Base-by-base conservation (phyloP, 2,113 vertebrate genomes). In the Fukomys damarensis region DNA sequence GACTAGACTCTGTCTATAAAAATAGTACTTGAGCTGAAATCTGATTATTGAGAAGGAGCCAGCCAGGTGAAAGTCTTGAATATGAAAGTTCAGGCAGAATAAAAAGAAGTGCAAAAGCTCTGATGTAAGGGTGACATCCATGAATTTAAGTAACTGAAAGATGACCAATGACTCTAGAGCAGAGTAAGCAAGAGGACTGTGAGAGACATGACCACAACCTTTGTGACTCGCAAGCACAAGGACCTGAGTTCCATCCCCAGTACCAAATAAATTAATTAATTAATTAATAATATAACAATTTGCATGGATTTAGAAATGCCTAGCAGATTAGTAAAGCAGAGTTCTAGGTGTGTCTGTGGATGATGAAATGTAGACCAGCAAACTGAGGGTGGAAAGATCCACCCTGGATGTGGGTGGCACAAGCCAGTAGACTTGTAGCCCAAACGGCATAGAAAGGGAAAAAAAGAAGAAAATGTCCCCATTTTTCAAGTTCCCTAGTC, bases 1-100 rank as follows among this genome's bases (percentile, higher is more conserved):
- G 20, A 79, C 43, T 74, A 68, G 0, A 0, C 38, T 59, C 65
- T 93, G 41, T 52, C 58, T 86, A 46, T 52, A 32, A 86, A 95
- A 77, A 86, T 35, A 49, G 49, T 52, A 83, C 32, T 58, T 68
- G 38, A 84, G 30, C 63, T 92, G 20, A 94, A 79, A 59, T 43
- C 26, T 93, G 26, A 86, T 90, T 56, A 56, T 49, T 74, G 49
- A 91, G n/a, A 95, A 95, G 49, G 26, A 87, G 28, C 4, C 59
- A 79, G 10, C 13, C 61, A 83, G 41, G 22, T 43, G 7, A 92
- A 86, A n/a, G 24, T 68, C 66, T 85, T 89, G 30, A 52, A 58
- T 32, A 70, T 65, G 46, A 54, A 82, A 52, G 9, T 41, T 41
- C 24, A 83, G 8, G 35, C 49, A 83, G 68, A 86, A 89, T 58